Percentiles rank a stretch among this genome's conserved stretches.
Evolutionary conservation across 2,888 invertebrate genomes (phyloP).

Genomic region (Drosophila hawaiiensis): DNA sequence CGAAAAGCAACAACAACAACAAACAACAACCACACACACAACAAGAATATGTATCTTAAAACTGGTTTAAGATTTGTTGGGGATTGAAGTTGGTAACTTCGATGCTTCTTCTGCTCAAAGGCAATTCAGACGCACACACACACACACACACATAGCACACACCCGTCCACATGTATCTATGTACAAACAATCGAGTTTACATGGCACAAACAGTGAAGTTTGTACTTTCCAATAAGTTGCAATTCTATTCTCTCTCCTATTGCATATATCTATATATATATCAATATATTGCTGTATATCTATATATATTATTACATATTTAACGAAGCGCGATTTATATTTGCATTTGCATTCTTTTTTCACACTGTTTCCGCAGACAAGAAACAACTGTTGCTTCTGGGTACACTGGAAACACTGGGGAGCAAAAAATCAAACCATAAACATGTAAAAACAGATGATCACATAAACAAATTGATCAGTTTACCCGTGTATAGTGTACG

Average conservation of each 20-base stretch:
- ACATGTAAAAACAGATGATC: slow-evolving; percentile 10
- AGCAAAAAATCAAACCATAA: slow-evolving; percentile 25
- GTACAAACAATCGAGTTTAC: slow-evolving; percentile 46
- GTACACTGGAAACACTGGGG: slow-evolving; percentile 35
- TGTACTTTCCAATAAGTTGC: slow-evolving; percentile 71
- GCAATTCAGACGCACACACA: slow-evolving; percentile 34
- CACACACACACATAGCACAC: background rate
- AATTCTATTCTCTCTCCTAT: slow-evolving; percentile 43
- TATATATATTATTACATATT: slow-evolving; percentile 22
- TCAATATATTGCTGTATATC: background rate
- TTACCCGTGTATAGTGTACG: slow-evolving; percentile 11
- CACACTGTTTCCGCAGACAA: slow-evolving; percentile 17
- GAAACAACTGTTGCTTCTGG: slow-evolving; percentile 54
- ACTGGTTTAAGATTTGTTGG: slow-evolving; percentile 77
- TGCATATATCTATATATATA: background rate
- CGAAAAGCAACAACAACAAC: slow-evolving; percentile 51
- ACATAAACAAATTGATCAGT: slow-evolving; percentile 21
- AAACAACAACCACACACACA: slow-evolving; percentile 47
- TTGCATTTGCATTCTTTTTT: slow-evolving; percentile 35
- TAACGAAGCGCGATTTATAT: slow-evolving; percentile 48
- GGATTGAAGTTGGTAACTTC: slow-evolving; percentile 71
- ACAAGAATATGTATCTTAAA: slow-evolving; percentile 76
- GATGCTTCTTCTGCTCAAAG: slow-evolving; percentile 47
- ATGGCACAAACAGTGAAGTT: slow-evolving; percentile 42
- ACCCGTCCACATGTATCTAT: slow-evolving; percentile 16